Conservation (phyloP, 2,113 vertebrate species). For the Jacana jacana region DNA sequence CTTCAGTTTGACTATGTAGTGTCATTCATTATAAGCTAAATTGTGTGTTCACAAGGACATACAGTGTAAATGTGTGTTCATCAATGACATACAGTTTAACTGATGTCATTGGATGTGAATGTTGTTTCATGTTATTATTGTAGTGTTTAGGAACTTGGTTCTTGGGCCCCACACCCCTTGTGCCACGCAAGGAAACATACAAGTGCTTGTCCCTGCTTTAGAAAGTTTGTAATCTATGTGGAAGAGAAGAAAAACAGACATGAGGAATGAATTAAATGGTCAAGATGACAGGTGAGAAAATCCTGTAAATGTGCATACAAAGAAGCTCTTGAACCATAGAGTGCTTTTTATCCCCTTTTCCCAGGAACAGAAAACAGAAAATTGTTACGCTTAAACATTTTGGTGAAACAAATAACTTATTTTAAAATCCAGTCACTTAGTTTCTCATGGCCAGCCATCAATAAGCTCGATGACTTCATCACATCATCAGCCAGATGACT, state of each 20-base stretch:
- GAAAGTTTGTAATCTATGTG: neutral
- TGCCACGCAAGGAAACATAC: neutral
- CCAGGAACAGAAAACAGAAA: neutral
- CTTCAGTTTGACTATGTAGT: neutral
- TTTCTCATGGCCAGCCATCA: neutral
- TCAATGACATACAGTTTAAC: neutral
- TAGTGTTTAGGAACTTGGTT: neutral
- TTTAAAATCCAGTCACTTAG: neutral
- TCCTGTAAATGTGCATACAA: neutral
- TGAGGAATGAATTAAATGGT: neutral
- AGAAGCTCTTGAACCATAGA: neutral
- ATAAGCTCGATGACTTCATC: neutral
- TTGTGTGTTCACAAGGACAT: too few relatives aligned
- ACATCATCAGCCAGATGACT: too few relatives aligned
- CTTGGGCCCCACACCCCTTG: neutral
- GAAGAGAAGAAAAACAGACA: neutral
- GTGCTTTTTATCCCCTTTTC: neutral
- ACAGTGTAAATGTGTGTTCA: neutral
- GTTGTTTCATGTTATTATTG: neutral
- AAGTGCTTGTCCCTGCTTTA: neutral
- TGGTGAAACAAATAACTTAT: neutral
- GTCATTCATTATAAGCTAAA: neutral
- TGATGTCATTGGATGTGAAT: neutral
- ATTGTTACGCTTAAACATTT: neutral
- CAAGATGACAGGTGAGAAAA: neutral